These are phyloP conservation scores for Ypsolopha sequella DNA, from an alignment of 2,888 invertebrate genomes.

Conservation along the genomic window DNA sequence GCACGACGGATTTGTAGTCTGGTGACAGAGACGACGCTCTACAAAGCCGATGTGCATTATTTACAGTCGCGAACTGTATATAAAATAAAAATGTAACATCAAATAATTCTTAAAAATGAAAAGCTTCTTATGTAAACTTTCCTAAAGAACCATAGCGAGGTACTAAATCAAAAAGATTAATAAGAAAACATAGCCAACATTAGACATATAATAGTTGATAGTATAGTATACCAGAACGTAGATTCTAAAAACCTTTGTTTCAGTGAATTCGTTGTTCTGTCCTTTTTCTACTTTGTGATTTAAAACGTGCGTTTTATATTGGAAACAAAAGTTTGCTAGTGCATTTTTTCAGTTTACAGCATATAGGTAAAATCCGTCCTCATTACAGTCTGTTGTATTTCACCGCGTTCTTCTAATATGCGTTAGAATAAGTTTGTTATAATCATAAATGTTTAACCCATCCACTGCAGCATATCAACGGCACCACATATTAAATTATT, in stretches of 20 bases:
- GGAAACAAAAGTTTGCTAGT: slow-evolving; percentile 24
- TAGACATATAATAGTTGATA: neutral
- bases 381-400: slow-evolving; percentile 21
- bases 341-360: slow-evolving; percentile 17
- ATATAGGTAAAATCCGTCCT: slow-evolving; percentile 35
- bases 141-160: too few relatives aligned
- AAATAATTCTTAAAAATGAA: too few relatives aligned
- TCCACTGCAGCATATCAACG: slow-evolving; percentile 50
- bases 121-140: too few relatives aligned
- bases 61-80: too few relatives aligned
- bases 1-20: too few relatives aligned
- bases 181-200: neutral
- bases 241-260: slow-evolving; percentile 16
- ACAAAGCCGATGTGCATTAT: too few relatives aligned
- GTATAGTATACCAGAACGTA: neutral
- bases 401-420: slow-evolving; percentile 14
- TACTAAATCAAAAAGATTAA: slow-evolving; percentile 11
- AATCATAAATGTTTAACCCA: slow-evolving; percentile 37
- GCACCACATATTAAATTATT: slow-evolving; percentile 38
- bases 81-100: too few relatives aligned
- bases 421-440: slow-evolving; percentile 29
- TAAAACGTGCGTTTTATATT: slow-evolving; percentile 14
- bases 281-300: slow-evolving; percentile 11
- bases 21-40: too few relatives aligned
- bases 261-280: slow-evolving; percentile 8